Evolutionary conservation across 2,797 vertebrate species (phyloP).

Genomic region (Scyliorhinus canicula): DNA sequence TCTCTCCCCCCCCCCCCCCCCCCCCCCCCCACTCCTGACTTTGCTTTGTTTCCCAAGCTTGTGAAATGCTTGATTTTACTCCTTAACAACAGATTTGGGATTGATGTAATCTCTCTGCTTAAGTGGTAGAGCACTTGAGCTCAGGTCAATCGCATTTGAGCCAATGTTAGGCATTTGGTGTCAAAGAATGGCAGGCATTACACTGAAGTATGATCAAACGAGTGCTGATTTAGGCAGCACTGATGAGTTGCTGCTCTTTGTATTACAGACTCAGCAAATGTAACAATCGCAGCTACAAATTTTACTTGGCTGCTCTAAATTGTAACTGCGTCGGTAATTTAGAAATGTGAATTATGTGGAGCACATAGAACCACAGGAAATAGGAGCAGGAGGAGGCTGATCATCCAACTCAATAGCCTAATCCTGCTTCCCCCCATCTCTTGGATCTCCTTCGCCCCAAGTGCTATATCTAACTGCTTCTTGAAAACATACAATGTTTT

Average conservation of each 20-base stretch:
- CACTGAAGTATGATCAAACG: not conserved
- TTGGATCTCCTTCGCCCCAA: too few relatives aligned
- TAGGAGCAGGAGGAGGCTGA: too few relatives aligned
- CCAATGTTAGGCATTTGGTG: not conserved
- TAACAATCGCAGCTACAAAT: not conserved
- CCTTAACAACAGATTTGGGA: not conserved
- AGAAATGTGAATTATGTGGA: slow-evolving; percentile 12
- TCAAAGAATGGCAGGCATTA: not conserved
- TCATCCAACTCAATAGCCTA: too few relatives aligned
- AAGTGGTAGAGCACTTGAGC: not conserved
- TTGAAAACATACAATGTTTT: too few relatives aligned
- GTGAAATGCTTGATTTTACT: not conserved
- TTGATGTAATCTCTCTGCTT: not conserved
- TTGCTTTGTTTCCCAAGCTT: not conserved
- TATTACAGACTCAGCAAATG: not conserved
- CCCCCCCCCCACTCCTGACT: not conserved
- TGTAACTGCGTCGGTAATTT: not conserved
- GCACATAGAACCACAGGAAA: too few relatives aligned
- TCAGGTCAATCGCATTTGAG: not conserved
- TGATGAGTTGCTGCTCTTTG: not conserved
- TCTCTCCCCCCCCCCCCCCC: too few relatives aligned
- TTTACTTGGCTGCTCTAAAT: not conserved
- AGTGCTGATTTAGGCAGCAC: not conserved
- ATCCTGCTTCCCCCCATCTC: too few relatives aligned
- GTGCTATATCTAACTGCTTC: too few relatives aligned